Conservation (phyloP, 2,797 vertebrate genomes). For the Taeniopygia guttata region DNA sequence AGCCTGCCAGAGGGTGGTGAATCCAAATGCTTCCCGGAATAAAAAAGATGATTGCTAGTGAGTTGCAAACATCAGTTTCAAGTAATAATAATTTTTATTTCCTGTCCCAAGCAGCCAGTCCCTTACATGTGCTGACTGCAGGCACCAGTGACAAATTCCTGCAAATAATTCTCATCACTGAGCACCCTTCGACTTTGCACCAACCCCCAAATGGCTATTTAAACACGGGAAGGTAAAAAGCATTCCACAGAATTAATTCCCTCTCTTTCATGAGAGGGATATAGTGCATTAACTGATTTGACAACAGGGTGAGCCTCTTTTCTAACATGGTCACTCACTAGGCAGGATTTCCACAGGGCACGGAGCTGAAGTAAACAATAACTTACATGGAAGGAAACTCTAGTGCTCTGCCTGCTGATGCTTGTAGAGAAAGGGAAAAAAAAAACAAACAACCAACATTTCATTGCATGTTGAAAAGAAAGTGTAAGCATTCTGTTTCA, state of each 20-base stretch:
- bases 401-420: background rate
- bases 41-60: background rate
- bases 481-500: conserved; percentile 27
- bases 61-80: background rate
- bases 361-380: conserved; percentile 27
- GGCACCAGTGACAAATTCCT: background rate
- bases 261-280: conserved; percentile 2
- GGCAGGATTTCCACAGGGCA: conserved; percentile 23
- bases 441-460: background rate
- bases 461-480: conserved; percentile 35
- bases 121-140: background rate
- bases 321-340: background rate
- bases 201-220: background rate
- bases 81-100: background rate
- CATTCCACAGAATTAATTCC: conserved; percentile 42
- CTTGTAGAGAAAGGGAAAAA: background rate
- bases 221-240: conserved; percentile 9
- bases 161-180: background rate
- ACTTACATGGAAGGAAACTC: conserved; percentile 28
- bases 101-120: background rate
- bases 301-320: background rate
- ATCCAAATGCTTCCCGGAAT: background rate
- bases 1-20: background rate
- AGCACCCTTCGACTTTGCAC: background rate
- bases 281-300: conserved; percentile 6